Conservation (phyloP, 2,797 vertebrate species). For the Triplophysa bombifrons region DNA sequence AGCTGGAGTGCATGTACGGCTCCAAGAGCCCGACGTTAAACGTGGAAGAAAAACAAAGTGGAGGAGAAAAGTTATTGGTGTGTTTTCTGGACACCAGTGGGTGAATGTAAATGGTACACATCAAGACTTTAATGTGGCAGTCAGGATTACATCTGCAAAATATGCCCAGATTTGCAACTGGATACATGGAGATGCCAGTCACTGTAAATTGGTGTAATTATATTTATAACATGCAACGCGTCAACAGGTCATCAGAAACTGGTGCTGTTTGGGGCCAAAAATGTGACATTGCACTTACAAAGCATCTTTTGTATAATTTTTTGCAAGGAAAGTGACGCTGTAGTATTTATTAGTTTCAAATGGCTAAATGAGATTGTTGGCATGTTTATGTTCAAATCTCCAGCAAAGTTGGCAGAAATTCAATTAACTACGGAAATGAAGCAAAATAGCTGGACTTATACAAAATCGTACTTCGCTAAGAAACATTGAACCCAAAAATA, state of each 20-base stretch:
- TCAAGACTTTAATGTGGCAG: constrained; percentile 91
- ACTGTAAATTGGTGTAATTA: constrained; percentile 68
- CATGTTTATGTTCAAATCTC: constrained; percentile 15
- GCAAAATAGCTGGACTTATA: no score
- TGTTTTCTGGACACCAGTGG: constrained; percentile 90
- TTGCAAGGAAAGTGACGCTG: background rate
- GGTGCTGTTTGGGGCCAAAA: background rate
- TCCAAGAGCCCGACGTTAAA: constrained; percentile 70
- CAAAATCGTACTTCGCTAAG: no score
- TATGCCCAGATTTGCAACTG: constrained; percentile 95
- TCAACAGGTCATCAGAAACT: background rate
- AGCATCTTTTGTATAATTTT: background rate
- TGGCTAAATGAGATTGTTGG: background rate
- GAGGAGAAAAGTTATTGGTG: constrained; percentile 88
- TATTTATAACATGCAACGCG: background rate
- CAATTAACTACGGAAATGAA: no score
- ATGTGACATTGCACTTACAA: background rate
- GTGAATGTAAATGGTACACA: constrained; percentile 79
- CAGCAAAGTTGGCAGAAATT: background rate
- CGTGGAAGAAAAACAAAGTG: constrained; percentile 73
- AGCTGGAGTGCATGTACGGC: constrained; percentile 89
- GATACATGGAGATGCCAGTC: constrained; percentile 82
- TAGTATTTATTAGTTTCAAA: background rate
- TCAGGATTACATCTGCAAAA: constrained; percentile 90
- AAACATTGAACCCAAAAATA: background rate